Evolutionary conservation across 1,140 invertebrate species (phyloP).

Genomic region (Tribolium madens): DNA sequence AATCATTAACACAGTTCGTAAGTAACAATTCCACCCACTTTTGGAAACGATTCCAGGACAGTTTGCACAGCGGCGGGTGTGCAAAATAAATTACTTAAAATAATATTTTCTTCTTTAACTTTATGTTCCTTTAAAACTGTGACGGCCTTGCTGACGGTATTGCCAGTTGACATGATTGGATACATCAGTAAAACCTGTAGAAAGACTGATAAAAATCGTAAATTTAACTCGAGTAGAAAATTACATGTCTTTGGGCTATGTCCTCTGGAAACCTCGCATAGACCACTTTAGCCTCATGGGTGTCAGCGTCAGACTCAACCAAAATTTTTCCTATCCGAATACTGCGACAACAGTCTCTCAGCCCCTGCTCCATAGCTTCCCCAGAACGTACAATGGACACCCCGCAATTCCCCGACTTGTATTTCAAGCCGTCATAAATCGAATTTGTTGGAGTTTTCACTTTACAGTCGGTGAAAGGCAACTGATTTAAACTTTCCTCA

Average conservation of each 20-base stretch:
- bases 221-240: not conserved
- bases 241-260: conserved; percentile 83
- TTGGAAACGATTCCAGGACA: conserved; percentile 89
- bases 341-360: conserved; percentile 96
- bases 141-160: conserved; percentile 94
- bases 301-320: conserved; percentile 96
- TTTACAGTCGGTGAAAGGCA: conserved; percentile 90
- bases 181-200: conserved; percentile 91
- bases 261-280: conserved; percentile 99
- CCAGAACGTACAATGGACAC: conserved; percentile 96
- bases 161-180: conserved; percentile 98
- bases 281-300: conserved; percentile 95
- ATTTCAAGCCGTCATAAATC: conserved; percentile 91
- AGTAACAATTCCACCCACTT: conserved; percentile 66
- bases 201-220: not conserved
- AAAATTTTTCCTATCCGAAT: conserved; percentile 98
- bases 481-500: conserved; percentile 97
- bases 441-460: conserved; percentile 94
- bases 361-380: conserved; percentile 98
- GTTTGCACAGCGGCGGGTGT: conserved; percentile 91
- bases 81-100: conserved; percentile 96
- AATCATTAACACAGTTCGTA: conserved; percentile 11
- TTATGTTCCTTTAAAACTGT: conserved; percentile 93
- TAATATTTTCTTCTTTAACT: conserved; percentile 93
- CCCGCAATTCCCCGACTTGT: conserved; percentile 96